Percentiles rank a stretch among this genome's conserved stretches.
Evolutionary conservation across 1,140 invertebrate genomes (phyloP).

Genomic region (Drosophila sturtevanti): DNA sequence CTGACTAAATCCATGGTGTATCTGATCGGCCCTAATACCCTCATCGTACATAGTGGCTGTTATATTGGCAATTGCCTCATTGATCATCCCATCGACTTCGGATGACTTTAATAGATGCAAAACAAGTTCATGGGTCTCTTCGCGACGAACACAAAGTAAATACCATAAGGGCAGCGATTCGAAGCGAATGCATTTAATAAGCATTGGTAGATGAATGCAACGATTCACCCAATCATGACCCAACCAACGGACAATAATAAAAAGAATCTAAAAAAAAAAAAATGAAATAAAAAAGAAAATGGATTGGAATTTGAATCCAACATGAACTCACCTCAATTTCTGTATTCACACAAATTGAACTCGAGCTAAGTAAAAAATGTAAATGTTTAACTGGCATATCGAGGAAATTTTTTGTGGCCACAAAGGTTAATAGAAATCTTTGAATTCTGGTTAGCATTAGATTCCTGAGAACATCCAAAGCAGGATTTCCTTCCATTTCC

Average conservation of each 20-base stretch:
- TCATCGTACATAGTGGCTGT: slow-evolving; percentile 46
- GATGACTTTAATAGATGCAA: slow-evolving; percentile 16
- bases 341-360: slow-evolving; percentile 87
- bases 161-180: slow-evolving; percentile 54
- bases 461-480: slow-evolving; percentile 76
- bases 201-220: not conserved
- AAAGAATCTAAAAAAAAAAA: slow-evolving; percentile 36
- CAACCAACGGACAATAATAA: slow-evolving; percentile 50
- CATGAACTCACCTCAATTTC: slow-evolving; percentile 84
- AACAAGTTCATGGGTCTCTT: slow-evolving; percentile 34
- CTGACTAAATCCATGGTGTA: not conserved
- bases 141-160: slow-evolving; percentile 47
- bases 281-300: too few relatives aligned
- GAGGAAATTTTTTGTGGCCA: slow-evolving; percentile 88
- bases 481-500: slow-evolving; percentile 84
- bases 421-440: slow-evolving; percentile 88
- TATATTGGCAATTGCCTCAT: slow-evolving; percentile 40
- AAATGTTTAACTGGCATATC: slow-evolving; percentile 87
- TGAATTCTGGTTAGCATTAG: slow-evolving; percentile 90
- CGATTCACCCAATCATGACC: slow-evolving; percentile 46
- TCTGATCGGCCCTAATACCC: not conserved
- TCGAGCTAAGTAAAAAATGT: slow-evolving; percentile 86
- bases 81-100: slow-evolving; percentile 20
- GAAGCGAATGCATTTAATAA: slow-evolving; percentile 50
- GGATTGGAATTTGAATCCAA: too few relatives aligned